A percentile compares a stretch with the other conserved stretches of the same genome.
These are phyloP conservation scores for Octodonta nipae DNA, from an alignment of 2,888 invertebrate species.

Conservation along the genomic window DNA sequence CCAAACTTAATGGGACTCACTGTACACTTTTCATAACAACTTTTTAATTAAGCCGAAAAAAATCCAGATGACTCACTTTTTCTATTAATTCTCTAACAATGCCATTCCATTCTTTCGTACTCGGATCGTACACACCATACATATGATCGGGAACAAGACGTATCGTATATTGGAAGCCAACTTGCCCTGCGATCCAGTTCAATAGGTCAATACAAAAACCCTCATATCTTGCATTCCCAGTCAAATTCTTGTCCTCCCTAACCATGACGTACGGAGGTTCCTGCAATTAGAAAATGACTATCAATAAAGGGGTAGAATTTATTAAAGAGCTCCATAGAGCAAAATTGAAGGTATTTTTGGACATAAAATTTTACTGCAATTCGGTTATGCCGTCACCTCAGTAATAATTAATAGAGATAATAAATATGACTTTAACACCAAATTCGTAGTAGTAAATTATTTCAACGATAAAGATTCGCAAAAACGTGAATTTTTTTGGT, in stretches of 20 bases:
- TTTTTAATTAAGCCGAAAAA: slow-evolving; percentile 1
- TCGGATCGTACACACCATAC: slow-evolving; percentile 80
- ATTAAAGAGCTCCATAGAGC: too few relatives aligned
- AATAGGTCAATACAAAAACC: slow-evolving; percentile 86
- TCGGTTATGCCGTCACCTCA: too few relatives aligned
- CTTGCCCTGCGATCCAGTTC: slow-evolving; percentile 66
- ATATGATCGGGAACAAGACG: slow-evolving; percentile 73
- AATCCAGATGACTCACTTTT: slow-evolving; percentile 61
- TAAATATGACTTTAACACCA: too few relatives aligned
- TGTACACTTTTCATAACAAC: too few relatives aligned
- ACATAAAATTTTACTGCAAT: too few relatives aligned
- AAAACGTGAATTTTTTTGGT: too few relatives aligned
- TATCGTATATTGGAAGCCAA: slow-evolving; percentile 78
- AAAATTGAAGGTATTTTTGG: too few relatives aligned
- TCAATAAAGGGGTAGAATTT: too few relatives aligned
- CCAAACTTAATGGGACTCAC: too few relatives aligned
- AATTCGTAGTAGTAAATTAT: too few relatives aligned
- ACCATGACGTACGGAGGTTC: slow-evolving; percentile 88
- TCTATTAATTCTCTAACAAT: slow-evolving; percentile 78
- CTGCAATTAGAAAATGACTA: slow-evolving; percentile 44
- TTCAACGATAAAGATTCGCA: too few relatives aligned
- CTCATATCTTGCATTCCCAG: slow-evolving; percentile 76
- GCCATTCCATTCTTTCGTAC: slow-evolving; percentile 81
- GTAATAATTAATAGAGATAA: too few relatives aligned
- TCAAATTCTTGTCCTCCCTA: slow-evolving; percentile 67